Base-by-base conservation (phyloP, 2,888 invertebrate genomes). In the Ennomos erosarius region DNA sequence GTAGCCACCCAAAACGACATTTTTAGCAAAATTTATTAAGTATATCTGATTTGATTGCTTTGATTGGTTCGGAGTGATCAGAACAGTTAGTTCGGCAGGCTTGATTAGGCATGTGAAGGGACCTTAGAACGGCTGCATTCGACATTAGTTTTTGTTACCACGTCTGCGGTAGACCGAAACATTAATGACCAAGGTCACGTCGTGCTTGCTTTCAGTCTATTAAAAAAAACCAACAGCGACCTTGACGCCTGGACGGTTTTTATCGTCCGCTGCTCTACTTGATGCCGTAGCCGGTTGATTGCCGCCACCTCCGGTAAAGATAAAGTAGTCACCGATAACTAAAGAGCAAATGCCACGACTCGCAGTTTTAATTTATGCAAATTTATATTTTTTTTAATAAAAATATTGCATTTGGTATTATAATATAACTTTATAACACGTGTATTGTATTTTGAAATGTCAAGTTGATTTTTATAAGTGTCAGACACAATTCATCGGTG, bases 111-210 rank as follows among this genome's bases (percentile, higher is more conserved):
- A 75, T 81, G 69, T 75, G 82, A 79, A 81, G 78, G 47, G 47
- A 55, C 40, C 42, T 44, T 8, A 38, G 43, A 54, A 54, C 38
- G 75, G 71, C 72, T 75, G 69, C 73, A 71, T 76, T 78, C 75
- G 75, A 26, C 26, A 26, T 6, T 78, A 62, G 81, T 87, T 86
- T 85, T 86, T 85, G 79, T 78, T 71, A 74, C 69, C 68, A 62
- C 65, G 73, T 72, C 81, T 75, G 79, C 81, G 74, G 73, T 77
- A 78, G 75, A 85, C 84, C 88, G 79, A 82, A 74, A 82, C 81
- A 74, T 79, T 79, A 79, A 83, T 71, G 67, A 73, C 78, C 88
- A 88, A 87, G 89, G 88, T 79, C 84, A 73, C 65, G 60, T 70
- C 66, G 68, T 70, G 76, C 74, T 79, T 76, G 74, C 73, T 85